Base-by-base conservation (phyloP, 2,113 vertebrate species). In the Chelonoidis abingdonii region DNA sequence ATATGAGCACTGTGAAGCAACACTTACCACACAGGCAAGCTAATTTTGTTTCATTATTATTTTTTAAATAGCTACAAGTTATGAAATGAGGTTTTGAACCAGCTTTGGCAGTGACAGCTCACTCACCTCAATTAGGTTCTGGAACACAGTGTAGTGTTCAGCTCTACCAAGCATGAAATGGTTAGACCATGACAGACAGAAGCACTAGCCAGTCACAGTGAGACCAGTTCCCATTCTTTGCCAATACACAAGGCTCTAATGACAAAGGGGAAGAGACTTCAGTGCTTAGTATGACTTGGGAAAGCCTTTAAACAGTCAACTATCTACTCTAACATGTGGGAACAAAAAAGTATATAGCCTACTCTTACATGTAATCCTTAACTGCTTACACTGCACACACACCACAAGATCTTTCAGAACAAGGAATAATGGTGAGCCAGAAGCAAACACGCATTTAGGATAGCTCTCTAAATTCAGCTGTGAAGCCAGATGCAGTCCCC, bases 51-150 rank as follows among this genome's bases (percentile, higher is more conserved):
- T 85, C 12, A 16, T 88, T 65, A 75, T 89, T 85, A 12, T 65
- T 82, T 89, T 87, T 12, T 31, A 85, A 89, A 52, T 31, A 89
- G 83, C 91, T 54, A 97, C 98, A 98, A 98, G 94, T 97, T 97
- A 81, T 72, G 75, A 98, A 95, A 85, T 84, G 47, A 1, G 24
- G 49, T 83, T 59, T 38, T 69, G 38, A 92, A 56, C 35, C 80
- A 93, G 25, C 59, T 69, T 72, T 16, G 56, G 89, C 57, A 35
- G 4, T 3, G 31, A 93, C 47, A 88, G 49, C 22, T 94, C 88
- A 72, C 95, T 86, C 87, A 90, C 83, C 90, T 93, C 80, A 93
- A 62, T 49, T 54, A 62, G 72, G 88, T 91, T 84, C n/a, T 94
- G 65, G 47, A 95, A 91, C 13, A 3, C 6, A 89, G 92, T 17